Percentiles rank a stretch among this genome's conserved stretches.
These are phyloP conservation scores for Monochamus alternatus DNA, from an alignment of 2,888 invertebrate species.

Conservation along the genomic window DNA sequence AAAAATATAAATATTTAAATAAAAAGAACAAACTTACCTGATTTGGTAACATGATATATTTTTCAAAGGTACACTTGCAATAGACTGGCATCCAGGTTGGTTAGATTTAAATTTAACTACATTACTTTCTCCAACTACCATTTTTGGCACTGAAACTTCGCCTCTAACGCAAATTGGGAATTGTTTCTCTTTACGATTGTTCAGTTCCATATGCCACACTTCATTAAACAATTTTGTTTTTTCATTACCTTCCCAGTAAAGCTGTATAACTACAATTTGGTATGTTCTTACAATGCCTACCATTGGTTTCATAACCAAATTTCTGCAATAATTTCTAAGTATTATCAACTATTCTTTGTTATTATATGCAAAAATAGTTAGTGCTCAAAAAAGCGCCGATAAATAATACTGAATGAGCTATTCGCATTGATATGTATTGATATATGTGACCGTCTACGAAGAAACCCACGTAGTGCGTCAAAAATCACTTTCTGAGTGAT, in stretches of 20 bases:
- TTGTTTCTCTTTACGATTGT: conserved; percentile 65
- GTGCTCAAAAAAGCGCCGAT: too few relatives aligned
- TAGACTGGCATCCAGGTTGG: conserved; percentile 66
- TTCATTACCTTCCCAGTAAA: conserved; percentile 61
- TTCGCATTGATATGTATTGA: too few relatives aligned
- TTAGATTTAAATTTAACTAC: conserved; percentile 65
- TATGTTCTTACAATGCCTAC: conserved; percentile 67
- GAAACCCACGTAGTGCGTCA: too few relatives aligned
- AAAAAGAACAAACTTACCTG: conserved; percentile 58
- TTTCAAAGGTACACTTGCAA: conserved; percentile 62
- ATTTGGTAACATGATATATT: conserved; percentile 68
- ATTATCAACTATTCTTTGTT: too few relatives aligned
- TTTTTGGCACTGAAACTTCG: conserved; percentile 65
- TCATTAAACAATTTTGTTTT: conserved; percentile 66
- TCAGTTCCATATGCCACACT: conserved; percentile 70
- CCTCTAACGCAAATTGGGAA: conserved; percentile 68
- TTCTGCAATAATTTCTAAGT: conserved; percentile 54
- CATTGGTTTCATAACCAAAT: conserved; percentile 70
- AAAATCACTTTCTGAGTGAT: too few relatives aligned
- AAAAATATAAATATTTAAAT: background rate
- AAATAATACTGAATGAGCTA: too few relatives aligned
- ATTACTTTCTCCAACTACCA: conserved; percentile 63
- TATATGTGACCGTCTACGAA: too few relatives aligned
- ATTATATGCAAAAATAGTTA: too few relatives aligned
- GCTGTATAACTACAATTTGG: conserved; percentile 68